Percentiles rank a stretch among this genome's conserved stretches.
phyloP scores from a whole-genome alignment of 2,888 invertebrate species.

The Tetragonisca angustula region DNA sequence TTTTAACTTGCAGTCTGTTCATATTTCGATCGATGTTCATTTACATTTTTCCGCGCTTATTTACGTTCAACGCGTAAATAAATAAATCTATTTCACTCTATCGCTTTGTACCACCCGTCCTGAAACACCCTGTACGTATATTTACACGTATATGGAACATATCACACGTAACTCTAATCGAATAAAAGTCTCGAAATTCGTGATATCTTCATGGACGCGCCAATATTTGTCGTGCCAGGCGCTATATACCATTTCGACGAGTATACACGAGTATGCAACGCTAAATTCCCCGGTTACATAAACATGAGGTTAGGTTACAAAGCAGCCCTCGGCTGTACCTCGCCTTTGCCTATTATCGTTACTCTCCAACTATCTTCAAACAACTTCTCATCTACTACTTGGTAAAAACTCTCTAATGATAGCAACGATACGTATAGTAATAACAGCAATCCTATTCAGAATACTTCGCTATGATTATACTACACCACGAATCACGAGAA shows the following conservation, averaged over 20 bases:
- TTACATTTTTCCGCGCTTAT: too few relatives aligned
- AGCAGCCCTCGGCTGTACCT: neutral
- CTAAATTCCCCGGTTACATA: neutral
- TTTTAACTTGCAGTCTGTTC: too few relatives aligned
- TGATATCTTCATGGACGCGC: too few relatives aligned
- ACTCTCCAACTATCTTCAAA: neutral
- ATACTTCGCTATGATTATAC: too few relatives aligned
- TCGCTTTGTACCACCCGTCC: too few relatives aligned
- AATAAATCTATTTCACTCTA: too few relatives aligned
- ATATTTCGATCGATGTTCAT: too few relatives aligned
- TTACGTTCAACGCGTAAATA: too few relatives aligned
- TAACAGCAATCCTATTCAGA: neutral
- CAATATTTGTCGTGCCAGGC: neutral
- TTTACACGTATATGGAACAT: too few relatives aligned
- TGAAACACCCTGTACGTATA: too few relatives aligned
- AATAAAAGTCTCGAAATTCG: neutral
- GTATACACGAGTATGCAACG: neutral
- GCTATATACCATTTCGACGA: neutral
- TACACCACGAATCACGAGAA: too few relatives aligned
- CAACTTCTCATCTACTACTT: neutral
- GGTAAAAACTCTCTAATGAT: neutral
- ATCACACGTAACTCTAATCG: too few relatives aligned
- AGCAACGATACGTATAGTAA: neutral
- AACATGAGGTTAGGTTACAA: neutral
- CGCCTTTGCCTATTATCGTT: neutral